phyloP scores from a whole-genome alignment of 2,888 invertebrate genomes.

The Seladonia tumulorum region DNA sequence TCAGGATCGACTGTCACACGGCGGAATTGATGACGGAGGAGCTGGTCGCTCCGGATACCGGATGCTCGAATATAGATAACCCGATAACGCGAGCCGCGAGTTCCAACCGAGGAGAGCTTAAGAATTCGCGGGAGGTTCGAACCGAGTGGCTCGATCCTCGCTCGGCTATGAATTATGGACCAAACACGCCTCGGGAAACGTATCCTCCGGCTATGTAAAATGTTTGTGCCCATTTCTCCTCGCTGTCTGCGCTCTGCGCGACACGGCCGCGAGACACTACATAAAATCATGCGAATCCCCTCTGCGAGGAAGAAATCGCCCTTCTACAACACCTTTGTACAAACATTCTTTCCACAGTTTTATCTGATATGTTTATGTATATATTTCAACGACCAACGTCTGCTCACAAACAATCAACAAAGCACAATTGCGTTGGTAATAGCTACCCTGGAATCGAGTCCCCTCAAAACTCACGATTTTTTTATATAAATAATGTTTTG shows the following conservation, averaged over 20 bases:
- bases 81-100: conserved; percentile 8
- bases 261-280: background rate
- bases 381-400: background rate
- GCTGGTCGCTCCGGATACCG: background rate
- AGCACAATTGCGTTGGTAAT: too few species aligned
- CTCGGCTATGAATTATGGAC: conserved; percentile 57
- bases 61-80: conserved; percentile 7
- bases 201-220: conserved; percentile 56
- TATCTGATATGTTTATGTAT: background rate
- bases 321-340: background rate
- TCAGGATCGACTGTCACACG: conserved; percentile 49
- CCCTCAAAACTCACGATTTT: too few species aligned
- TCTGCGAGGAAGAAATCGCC: background rate
- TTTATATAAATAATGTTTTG: too few species aligned
- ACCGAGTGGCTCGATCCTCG: background rate
- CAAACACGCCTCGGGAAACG: conserved; percentile 33
- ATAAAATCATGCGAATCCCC: background rate
- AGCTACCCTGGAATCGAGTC: too few species aligned
- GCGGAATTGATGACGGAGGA: conserved; percentile 43
- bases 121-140: conserved; percentile 11
- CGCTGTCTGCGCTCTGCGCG: background rate
- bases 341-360: background rate
- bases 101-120: conserved; percentile 9
- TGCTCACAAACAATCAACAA: too few species aligned
- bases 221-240: conserved; percentile 28